Percentiles rank a stretch among this genome's conserved stretches.
phyloP scores from a whole-genome alignment of 2,888 invertebrate species.

The Trypoxylon attenuatum region DNA sequence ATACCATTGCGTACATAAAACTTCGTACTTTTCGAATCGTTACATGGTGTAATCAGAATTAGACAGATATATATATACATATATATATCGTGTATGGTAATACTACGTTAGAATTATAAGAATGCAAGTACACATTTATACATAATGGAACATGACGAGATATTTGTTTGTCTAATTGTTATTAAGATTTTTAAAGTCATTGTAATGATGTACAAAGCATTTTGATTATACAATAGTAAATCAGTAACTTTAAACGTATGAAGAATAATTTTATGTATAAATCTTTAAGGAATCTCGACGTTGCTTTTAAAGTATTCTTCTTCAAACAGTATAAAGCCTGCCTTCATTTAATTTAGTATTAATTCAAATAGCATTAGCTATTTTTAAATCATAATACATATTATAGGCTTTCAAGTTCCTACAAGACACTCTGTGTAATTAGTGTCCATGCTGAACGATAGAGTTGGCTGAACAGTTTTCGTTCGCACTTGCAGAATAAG shows the following conservation, averaged over 20 bases:
- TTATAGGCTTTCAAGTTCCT: slow-evolving; percentile 53
- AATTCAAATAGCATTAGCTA: slow-evolving; percentile 9
- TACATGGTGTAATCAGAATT: background rate
- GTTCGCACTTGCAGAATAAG: slow-evolving; percentile 15
- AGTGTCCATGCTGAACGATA: slow-evolving; percentile 35
- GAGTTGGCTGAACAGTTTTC: slow-evolving; percentile 27
- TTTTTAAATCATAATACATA: slow-evolving; percentile 22
- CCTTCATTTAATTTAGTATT: slow-evolving; percentile 19
- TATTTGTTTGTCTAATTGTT: no score
- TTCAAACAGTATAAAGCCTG: background rate
- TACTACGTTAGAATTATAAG: no score
- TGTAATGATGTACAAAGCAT: slow-evolving; percentile 38
- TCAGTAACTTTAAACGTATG: slow-evolving; percentile 10
- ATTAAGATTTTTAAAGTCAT: no score
- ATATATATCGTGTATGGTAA: background rate
- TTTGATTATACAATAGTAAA: slow-evolving; percentile 14
- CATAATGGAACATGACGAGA: no score
- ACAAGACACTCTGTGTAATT: slow-evolving; percentile 45
- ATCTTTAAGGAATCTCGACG: slow-evolving; percentile 2
- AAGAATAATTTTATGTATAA: slow-evolving; percentile 14
- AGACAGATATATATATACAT: background rate
- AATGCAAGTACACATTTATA: background rate
- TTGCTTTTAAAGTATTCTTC: background rate
- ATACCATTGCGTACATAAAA: no score
- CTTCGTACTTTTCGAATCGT: no score